A percentile compares a stretch with the other conserved stretches of the same genome.
phyloP scores from a whole-genome alignment of 2,797 vertebrate species.

The Limnodromus scolopaceus region DNA sequence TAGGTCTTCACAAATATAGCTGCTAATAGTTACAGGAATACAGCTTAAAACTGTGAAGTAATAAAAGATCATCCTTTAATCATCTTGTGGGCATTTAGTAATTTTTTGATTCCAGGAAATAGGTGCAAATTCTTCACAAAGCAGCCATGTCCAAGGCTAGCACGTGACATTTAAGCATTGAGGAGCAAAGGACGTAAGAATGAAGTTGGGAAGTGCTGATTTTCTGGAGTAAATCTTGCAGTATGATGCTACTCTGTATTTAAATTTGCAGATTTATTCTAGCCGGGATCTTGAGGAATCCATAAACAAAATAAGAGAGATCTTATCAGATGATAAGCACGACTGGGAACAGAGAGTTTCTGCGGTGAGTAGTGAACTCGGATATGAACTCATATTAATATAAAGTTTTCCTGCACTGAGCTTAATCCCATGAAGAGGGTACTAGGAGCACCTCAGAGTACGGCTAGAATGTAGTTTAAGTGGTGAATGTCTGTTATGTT shows the following conservation, averaged over 20 bases:
- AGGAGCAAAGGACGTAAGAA: neutral
- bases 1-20: neutral
- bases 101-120: neutral
- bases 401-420: neutral
- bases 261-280: constrained; percentile 90
- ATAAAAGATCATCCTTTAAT: neutral
- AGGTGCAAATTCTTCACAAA: neutral
- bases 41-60: neutral
- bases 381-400: neutral
- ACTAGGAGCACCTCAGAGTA: neutral
- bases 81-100: neutral
- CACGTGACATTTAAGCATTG: neutral
- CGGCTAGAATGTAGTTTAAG: neutral
- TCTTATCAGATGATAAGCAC: constrained; percentile 95
- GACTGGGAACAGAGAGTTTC: constrained; percentile 97
- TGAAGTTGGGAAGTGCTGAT: neutral
- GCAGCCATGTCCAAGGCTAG: neutral
- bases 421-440: neutral
- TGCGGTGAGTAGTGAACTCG: constrained; percentile 83
- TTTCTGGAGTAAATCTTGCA: neutral
- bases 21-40: neutral
- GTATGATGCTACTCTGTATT: constrained; percentile 17
- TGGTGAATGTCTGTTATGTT: neutral
- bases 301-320: constrained; percentile 92
- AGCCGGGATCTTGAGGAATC: constrained; percentile 95